Base-by-base conservation (phyloP, 2,113 vertebrate genomes). In the Lophochroa leadbeateri region DNA sequence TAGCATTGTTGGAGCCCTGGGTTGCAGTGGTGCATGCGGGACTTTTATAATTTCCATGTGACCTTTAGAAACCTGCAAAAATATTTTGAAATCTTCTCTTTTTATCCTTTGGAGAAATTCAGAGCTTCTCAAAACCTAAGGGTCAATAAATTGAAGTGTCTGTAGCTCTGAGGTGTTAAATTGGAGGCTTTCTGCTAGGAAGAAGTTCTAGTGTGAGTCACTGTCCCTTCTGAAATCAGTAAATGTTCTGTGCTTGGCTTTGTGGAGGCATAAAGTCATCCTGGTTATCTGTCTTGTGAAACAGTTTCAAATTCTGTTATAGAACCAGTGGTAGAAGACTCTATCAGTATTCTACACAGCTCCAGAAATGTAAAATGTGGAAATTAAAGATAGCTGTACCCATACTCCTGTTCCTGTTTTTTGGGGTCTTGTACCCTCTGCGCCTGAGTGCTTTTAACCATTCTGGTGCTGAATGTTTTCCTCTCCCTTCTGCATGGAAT, bases 351-450 rank as follows among this genome's bases (percentile, higher is more conserved):
- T 64, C 37, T 61, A 6, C 17, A 28, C 16, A 76, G 61, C 25
- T 91, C 43, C 57, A 90, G 84, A 55, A 79, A 47, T 20, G 4
- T 52, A 37, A 82, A 63, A 67, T 7, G 6, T 58, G 21, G 65
- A 86, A 86, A 31, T 81, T 67, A 44, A 86, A 83, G 64, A 88
- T 83, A 88, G 16, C 23, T 83, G 33, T 72, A 25, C 60, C 52
- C 4, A 4, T 47, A 9, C 7, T 79, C 47, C 49, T 82, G 7
- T 89, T 96, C 35, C 74, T 95, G 69, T 89, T 93, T 13, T 65
- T 68, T 57, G 23, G 49, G 49, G 13, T 84, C 11, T 9, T 52
- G 17, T 81, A 43, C 19, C 28, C 28, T 77, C 33, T 90, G 23
- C 70, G 43, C 10, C 49, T 16, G n/a, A 37, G 12, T 50, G 6